Percentiles rank a stretch among this genome's conserved stretches.
phyloP scores from a whole-genome alignment of 2,888 invertebrate species.

The Acleris laterana region DNA sequence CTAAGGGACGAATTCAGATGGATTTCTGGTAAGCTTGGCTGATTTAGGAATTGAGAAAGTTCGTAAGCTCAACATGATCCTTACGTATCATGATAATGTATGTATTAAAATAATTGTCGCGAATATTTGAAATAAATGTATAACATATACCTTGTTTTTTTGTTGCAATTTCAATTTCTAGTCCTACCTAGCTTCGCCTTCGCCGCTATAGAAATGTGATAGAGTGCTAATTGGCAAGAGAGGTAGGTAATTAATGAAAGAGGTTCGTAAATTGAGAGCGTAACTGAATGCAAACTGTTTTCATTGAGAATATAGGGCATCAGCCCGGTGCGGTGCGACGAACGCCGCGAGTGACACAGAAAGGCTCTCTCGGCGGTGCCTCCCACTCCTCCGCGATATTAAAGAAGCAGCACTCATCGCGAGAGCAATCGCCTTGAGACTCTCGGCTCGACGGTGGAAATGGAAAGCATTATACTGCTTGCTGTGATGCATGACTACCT shows the following conservation, averaged over 20 bases:
- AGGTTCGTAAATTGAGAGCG: slow-evolving; percentile 9
- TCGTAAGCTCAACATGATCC: slow-evolving; percentile 76
- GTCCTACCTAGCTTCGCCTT: too few species aligned
- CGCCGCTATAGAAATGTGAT: too few species aligned
- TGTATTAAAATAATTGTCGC: slow-evolving; percentile 74
- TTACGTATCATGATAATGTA: slow-evolving; percentile 69
- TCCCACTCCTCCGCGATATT: slow-evolving; percentile 59
- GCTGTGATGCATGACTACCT: background rate
- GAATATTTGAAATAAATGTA: slow-evolving; percentile 76
- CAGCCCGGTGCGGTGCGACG: slow-evolving; percentile 47
- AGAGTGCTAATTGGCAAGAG: background rate
- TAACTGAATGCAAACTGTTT: slow-evolving; percentile 60
- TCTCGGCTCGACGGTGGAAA: slow-evolving; percentile 38
- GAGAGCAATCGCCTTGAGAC: slow-evolving; percentile 41
- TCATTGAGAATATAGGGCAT: slow-evolving; percentile 73
- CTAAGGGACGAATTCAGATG: slow-evolving; percentile 52
- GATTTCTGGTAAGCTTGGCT: slow-evolving; percentile 69
- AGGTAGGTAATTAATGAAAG: slow-evolving; percentile 5
- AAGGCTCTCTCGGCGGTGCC: slow-evolving; percentile 67
- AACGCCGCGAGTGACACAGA: slow-evolving; percentile 69
- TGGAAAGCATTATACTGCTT: background rate
- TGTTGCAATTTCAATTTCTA: background rate
- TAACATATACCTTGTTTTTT: slow-evolving; percentile 47
- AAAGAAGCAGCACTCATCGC: slow-evolving; percentile 48
- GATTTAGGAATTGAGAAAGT: slow-evolving; percentile 81